Base-by-base conservation (phyloP, 2,113 vertebrate species). In the Sebastes schlegelii region DNA sequence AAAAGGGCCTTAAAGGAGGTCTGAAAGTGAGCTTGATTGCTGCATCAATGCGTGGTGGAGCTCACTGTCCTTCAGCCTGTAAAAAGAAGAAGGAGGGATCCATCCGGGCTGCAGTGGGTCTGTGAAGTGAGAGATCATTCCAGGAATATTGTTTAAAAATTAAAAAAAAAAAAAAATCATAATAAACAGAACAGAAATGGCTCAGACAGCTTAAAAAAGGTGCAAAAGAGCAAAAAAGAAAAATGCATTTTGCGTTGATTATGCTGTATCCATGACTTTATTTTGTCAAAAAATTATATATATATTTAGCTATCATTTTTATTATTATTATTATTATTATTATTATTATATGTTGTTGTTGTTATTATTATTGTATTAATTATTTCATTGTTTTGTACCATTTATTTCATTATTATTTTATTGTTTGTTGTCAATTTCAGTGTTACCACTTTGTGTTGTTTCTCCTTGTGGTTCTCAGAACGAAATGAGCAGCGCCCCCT, bases 401-500 rank as follows among this genome's bases (percentile, higher is more conserved):
- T 49, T 81, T 26, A 19, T 86, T 55, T 45, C 4, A 17, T 72
- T 71, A 58, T 70, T 46, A 11, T 72, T 55, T 70, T 46, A 11
- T 72, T 55, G 62, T 76, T 76, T 48, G 49, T 60, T 62, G 11
- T 73, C 21, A 11, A 2, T 84, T 54, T 72, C 77, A 72, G 42
- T 61, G 26, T 4, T 79, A 49, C 48, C 66, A 55, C 76, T 62
- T 23, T 54, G 62, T 81, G 40, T 21, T 1, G 55, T 11, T 17
- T 17, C 61, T 16, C 6, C 34, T 42, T 8, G 3, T 42, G 51
- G 21, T 21, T 81, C 62, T 63, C 83, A 88, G 79, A 88, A 73
- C 64, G 90, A 92, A 93, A 89, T 23, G 84, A 92, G 85, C 90
- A 94, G 94, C 92, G 93, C 73, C 96, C 94, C 94, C 96, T 95